Conservation (phyloP, 2,797 vertebrate species). For the Enteromius mattozi region DNA sequence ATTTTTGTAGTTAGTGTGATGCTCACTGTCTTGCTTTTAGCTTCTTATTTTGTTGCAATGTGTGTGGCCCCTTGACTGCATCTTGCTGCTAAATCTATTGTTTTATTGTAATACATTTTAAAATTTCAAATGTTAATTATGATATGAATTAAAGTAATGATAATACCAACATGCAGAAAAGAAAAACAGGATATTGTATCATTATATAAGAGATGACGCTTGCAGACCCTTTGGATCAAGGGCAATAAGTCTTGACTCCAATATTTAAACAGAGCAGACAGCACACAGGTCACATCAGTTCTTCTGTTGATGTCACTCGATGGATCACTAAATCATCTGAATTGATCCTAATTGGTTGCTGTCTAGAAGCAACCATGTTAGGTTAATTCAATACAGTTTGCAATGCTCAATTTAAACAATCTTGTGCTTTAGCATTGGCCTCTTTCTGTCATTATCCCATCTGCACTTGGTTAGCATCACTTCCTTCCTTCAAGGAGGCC, state of each 20-base stretch:
- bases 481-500: conserved; percentile 9
- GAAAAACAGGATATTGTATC: background rate
- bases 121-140: background rate
- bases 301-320: background rate
- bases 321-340: conserved; percentile 8
- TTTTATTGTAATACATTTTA: background rate
- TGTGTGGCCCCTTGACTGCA: background rate
- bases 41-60: background rate
- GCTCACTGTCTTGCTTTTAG: background rate
- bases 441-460: conserved; percentile 45
- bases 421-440: conserved; percentile 25
- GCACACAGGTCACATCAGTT: conserved; percentile 7
- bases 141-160: background rate
- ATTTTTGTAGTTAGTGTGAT: background rate
- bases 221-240: background rate
- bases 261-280: background rate
- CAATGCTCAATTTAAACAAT: conserved; percentile 17
- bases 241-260: background rate
- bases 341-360: conserved; percentile 37
- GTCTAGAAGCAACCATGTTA: conserved; percentile 18
- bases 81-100: background rate
- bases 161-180: background rate
- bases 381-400: conserved; percentile 9
- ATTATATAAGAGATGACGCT: background rate
- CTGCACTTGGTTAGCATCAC: conserved; percentile 33